A percentile compares a stretch with the other conserved stretches of the same genome.
Conservation (phyloP, 2,888 invertebrate genomes). For the Candidula unifasciata region DNA sequence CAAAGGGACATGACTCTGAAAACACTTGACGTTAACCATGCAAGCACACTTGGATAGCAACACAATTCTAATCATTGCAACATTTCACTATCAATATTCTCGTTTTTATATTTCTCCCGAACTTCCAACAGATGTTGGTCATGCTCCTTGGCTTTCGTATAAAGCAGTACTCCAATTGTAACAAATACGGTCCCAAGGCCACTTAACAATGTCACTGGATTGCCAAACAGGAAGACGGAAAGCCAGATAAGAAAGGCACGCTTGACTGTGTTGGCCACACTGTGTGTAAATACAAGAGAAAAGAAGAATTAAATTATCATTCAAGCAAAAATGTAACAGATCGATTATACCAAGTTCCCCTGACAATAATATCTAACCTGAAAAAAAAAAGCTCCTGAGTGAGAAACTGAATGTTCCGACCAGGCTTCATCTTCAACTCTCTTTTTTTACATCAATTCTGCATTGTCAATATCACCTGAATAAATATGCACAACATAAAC, state of each 20-base stretch:
- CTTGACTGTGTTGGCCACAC: slow-evolving; percentile 89
- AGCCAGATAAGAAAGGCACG: slow-evolving; percentile 88
- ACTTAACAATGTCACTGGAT: slow-evolving; percentile 85
- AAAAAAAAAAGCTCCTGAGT: too few species aligned
- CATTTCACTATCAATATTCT: slow-evolving; percentile 26
- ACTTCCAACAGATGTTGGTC: slow-evolving; percentile 61
- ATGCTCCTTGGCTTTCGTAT: slow-evolving; percentile 84
- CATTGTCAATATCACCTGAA: too few species aligned
- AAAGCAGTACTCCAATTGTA: slow-evolving; percentile 85
- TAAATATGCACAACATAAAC: too few species aligned
- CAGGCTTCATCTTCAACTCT: background rate
- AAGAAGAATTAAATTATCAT: background rate
- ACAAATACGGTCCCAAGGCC: slow-evolving; percentile 86
- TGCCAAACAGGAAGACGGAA: slow-evolving; percentile 86
- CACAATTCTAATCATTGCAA: slow-evolving; percentile 28
- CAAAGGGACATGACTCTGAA: too few species aligned
- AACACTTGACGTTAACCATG: too few species aligned
- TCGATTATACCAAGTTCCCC: too few species aligned
- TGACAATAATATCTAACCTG: too few species aligned
- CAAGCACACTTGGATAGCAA: background rate
- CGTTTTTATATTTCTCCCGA: slow-evolving; percentile 52
- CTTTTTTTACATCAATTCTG: background rate
- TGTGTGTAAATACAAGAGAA: slow-evolving; percentile 70
- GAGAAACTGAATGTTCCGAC: too few species aligned
- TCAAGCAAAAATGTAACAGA: too few species aligned